Evolutionary conservation across 2,113 vertebrate species (phyloP), one percentile per base, ranked within the genome.

Genomic region (Cyprinodon variegatus): DNA sequence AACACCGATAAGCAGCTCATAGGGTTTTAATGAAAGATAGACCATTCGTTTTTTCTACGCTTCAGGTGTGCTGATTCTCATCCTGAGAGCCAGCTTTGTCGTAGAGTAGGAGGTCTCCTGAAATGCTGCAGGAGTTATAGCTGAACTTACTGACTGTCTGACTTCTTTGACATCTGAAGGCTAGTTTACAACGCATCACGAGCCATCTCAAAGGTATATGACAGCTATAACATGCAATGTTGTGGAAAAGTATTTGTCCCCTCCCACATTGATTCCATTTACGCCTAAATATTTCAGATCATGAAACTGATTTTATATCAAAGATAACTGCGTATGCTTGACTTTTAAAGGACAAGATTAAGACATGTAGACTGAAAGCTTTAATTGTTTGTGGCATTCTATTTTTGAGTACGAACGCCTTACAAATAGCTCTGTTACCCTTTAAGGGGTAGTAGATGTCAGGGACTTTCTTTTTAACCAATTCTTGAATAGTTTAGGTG

Each of bases 61-160:
- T 75, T 80, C 82, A 78, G 81, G 81, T 83, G 85, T 78, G 78
- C 79, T 85, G 82, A 88, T 86, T 81, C 72, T 76, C 74, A 77
- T 83, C 74, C 78, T 79, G 74, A 15, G 67, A 88, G 64, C 22
- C 80, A 80, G 62, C 66, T 74, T 78, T 72, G 65, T 70, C 38
- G 20, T 74, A 22, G n/a, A 67, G 62, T 69, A 65, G 53, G 65
- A 78, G 65, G 72, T 76, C 45, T 73, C 80, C n/a, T 57, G 43
- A 67, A 71, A 76, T 5, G 39, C 50, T 67, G 40, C 61, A 70
- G 72, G 61, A 59, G 83, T 70, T 39, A 83, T 72, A 77, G 66
- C 50, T 29, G 71, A 82, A 77, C 70, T 39, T 63, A 70, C 60
- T 69, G 69, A 79, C 79, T 79, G 73, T 70, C 78, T 80, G 79